Evolutionary conservation across 2,113 vertebrate species (phyloP).

Genomic region (Columba livia): DNA sequence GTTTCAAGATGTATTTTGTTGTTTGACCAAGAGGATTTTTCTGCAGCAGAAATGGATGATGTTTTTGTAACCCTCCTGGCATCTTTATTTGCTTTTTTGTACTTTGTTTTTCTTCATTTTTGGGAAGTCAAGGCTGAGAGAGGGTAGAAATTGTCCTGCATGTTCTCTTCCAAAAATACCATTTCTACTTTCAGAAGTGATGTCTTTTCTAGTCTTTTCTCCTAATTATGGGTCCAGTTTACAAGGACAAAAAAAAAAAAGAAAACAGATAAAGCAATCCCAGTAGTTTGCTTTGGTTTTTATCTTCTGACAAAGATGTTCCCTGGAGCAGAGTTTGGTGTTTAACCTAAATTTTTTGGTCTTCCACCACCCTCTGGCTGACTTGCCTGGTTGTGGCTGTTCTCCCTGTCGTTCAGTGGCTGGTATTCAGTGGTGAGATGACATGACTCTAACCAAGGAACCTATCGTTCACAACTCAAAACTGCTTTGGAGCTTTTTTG

Average conservation of each 20-base stretch:
- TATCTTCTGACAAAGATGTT: not conserved
- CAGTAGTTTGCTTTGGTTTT: not conserved
- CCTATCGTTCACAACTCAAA: not conserved
- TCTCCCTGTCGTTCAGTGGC: not conserved
- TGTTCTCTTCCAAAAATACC: constrained; percentile 47
- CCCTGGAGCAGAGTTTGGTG: not conserved
- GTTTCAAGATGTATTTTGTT: not conserved
- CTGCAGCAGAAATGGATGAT: not conserved
- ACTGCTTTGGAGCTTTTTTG: not conserved
- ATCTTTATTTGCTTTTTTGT: not conserved
- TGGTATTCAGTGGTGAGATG: not conserved
- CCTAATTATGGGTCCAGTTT: not conserved
- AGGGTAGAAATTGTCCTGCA: not conserved
- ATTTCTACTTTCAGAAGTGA: not conserved
- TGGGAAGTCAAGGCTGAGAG: not conserved
- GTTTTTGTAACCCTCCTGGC: constrained; percentile 31
- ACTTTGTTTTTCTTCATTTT: constrained; percentile 46
- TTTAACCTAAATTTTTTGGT: constrained; percentile 2
- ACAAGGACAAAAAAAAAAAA: constrained; percentile 1
- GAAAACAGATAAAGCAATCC: not conserved
- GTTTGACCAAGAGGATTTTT: not conserved
- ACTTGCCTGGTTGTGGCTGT: not conserved
- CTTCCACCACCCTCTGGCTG: constrained; percentile 26
- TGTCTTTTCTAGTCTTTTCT: constrained; percentile 4
- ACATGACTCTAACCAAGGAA: not conserved